Percentiles rank a stretch among this genome's conserved stretches.
Conservation (phyloP, 35 echinoderm and acorn worm genomes). For the Ophiothrix spiculata region DNA sequence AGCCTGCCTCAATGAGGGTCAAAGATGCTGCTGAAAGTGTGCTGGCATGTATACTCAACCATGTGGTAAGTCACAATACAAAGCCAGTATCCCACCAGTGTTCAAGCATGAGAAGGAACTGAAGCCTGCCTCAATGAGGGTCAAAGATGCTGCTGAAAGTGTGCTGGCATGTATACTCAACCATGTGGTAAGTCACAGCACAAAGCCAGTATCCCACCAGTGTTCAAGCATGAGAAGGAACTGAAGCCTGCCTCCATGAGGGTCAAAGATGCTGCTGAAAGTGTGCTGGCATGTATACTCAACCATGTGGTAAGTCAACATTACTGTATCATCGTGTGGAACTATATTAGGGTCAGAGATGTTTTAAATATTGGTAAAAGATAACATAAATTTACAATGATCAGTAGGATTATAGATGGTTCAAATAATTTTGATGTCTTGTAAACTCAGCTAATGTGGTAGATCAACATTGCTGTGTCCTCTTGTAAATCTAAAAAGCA, state of each 20-base stretch:
- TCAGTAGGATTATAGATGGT: too few relatives aligned
- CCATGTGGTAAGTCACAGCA: conserved; percentile 80
- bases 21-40: conserved; percentile 86
- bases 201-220: conserved; percentile 50
- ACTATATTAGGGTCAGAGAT: too few relatives aligned
- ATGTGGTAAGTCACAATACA: conserved; percentile 83
- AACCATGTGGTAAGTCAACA: conserved; percentile 95
- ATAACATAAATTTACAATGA: too few relatives aligned
- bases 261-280: conserved; percentile 88
- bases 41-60: conserved; percentile 74
- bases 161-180: conserved; percentile 77
- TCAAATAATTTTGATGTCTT: too few relatives aligned
- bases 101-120: conserved; percentile 90
- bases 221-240: conserved; percentile 89
- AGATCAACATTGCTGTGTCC: too few relatives aligned
- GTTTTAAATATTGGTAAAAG: too few relatives aligned
- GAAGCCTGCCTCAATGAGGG: conserved; percentile 93
- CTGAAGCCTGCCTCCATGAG: conserved; percentile 92
- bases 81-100: conserved; percentile 46
- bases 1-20: conserved; percentile 94
- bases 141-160: conserved; percentile 85
- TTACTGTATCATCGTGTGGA: background rate
- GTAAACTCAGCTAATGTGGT: too few relatives aligned
- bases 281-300: conserved; percentile 68
- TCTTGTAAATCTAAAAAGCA: too few relatives aligned